A percentile compares a stretch with the other conserved stretches of the same genome.
Conservation (phyloP, 2,888 invertebrate species). For the Priocnemis perturbator region DNA sequence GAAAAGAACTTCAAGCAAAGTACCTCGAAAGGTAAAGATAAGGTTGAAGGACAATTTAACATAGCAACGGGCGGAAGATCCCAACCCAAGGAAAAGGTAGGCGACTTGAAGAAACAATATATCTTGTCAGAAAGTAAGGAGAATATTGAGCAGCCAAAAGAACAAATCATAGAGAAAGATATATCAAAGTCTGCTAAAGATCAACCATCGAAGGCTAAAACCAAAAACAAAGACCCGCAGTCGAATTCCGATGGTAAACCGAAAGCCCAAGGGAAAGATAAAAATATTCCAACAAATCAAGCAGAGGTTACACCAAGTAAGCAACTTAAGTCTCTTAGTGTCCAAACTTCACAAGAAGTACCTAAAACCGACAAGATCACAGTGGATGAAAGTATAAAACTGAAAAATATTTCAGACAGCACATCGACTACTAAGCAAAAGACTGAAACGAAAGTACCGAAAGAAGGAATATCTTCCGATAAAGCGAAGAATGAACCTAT, state of each 20-base stretch:
- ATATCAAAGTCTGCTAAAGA: conserved; percentile 16
- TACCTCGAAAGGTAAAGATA: conserved; percentile 31
- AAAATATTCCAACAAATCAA: conserved; percentile 19
- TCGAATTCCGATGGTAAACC: not conserved
- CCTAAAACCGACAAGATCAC: too few relatives aligned
- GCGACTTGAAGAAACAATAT: conserved; percentile 22
- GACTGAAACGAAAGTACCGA: not conserved
- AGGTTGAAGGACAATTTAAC: conserved; percentile 25
- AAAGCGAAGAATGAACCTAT: conserved; percentile 1
- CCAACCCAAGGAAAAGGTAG: conserved; percentile 16
- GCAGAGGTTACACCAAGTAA: not conserved
- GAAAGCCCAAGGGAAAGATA: conserved; percentile 26
- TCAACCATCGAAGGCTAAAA: conserved; percentile 11
- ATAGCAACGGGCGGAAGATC: conserved; percentile 18
- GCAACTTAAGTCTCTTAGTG: too few relatives aligned
- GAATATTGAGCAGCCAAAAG: not conserved
- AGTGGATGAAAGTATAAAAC: too few relatives aligned
- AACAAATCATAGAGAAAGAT: conserved; percentile 21
- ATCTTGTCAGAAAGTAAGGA: not conserved
- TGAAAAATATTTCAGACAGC: not conserved
- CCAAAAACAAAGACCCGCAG: conserved; percentile 22
- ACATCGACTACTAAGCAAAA: conserved; percentile 9
- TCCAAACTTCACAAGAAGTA: too few relatives aligned
- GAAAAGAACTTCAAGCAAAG: conserved; percentile 27
- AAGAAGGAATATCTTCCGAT: not conserved